Evolutionary conservation across 2,888 invertebrate genomes (phyloP).

Genomic region (Philonicus albiceps): DNA sequence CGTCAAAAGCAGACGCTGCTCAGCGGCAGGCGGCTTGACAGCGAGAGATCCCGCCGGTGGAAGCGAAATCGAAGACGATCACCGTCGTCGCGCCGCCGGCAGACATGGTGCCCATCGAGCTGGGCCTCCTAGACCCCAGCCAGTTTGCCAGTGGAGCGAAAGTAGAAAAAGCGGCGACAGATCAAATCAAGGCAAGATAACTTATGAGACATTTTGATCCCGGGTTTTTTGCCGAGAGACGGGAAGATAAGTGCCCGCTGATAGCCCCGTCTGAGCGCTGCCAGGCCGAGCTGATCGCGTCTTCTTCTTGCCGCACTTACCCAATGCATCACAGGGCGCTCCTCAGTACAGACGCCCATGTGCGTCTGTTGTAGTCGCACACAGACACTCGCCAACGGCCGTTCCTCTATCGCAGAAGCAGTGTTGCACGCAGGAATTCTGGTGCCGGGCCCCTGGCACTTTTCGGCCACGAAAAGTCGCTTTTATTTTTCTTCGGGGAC

Average conservation of each 20-base stretch:
- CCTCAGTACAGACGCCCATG: constrained; percentile 93
- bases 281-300: background rate
- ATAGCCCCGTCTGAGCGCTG: background rate
- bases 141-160: background rate
- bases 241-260: background rate
- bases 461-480: constrained; percentile 1
- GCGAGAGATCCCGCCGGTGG: background rate
- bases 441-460: background rate
- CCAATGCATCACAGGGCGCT: constrained; percentile 90
- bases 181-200: constrained; percentile 7
- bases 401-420: constrained; percentile 25
- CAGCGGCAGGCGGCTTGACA: background rate
- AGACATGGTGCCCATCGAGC: background rate
- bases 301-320: constrained; percentile 65
- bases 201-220: constrained; percentile 12
- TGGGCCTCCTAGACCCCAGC: background rate
- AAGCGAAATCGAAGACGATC: background rate
- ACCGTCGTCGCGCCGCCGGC: background rate
- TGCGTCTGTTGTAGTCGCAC: constrained; percentile 67
- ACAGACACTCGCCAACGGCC: constrained; percentile 63
- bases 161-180: background rate
- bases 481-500: background rate
- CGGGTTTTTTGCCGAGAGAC: background rate
- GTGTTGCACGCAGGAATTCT: background rate
- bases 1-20: background rate